A percentile compares a stretch with the other conserved stretches of the same genome.
Conservation (phyloP, 2,113 vertebrate genomes). For the Bubo bubo region DNA sequence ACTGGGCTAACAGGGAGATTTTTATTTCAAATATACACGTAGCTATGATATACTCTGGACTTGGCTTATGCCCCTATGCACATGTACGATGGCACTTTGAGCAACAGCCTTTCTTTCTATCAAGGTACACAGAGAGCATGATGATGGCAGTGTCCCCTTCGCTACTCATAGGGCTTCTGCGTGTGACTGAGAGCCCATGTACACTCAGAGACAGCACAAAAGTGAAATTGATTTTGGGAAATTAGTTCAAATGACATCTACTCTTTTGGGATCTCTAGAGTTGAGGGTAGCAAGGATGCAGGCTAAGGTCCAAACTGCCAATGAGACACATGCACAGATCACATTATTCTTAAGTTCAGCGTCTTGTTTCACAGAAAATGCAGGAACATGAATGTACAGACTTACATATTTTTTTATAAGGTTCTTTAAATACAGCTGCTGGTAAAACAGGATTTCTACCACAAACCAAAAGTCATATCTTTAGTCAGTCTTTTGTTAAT, state of each 20-base stretch:
- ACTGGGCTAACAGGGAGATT: neutral
- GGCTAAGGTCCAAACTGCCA: neutral
- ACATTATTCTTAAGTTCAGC: neutral
- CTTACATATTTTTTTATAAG: neutral
- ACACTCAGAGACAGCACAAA: neutral
- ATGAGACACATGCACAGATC: neutral
- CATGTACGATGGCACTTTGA: neutral
- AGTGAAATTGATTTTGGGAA: neutral
- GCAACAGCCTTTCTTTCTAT: neutral
- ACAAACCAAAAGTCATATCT: neutral
- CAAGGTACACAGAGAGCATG: neutral
- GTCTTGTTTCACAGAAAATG: neutral
- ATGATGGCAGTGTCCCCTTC: neutral
- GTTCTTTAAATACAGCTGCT: neutral
- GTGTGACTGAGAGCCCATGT: fast-evolving
- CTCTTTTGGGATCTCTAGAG: neutral
- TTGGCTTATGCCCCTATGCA: neutral
- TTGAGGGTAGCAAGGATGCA: neutral
- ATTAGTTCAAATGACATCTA: neutral
- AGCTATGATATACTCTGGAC: neutral
- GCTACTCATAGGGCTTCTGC: neutral
- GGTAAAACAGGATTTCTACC: neutral
- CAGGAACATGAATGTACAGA: neutral
- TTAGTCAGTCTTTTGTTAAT: neutral
- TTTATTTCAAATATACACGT: constrained; percentile 25